These are phyloP conservation scores for Diachasma alloeum DNA, from an alignment of 1,140 invertebrate species.

Conservation along the genomic window DNA sequence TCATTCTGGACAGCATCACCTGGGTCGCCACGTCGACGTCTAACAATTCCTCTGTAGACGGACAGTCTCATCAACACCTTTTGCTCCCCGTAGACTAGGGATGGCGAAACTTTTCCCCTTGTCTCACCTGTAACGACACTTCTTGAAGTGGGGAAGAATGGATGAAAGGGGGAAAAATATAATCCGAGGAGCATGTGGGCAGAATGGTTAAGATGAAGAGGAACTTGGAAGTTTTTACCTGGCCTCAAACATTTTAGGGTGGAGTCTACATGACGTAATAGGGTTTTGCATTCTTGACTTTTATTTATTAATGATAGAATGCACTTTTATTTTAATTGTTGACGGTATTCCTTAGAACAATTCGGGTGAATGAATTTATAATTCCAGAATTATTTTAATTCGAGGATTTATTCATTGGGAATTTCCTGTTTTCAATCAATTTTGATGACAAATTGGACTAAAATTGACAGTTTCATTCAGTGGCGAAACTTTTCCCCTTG, in stretches of 20 bases:
- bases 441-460: too few species aligned
- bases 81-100: neutral
- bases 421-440: too few species aligned
- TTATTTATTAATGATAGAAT: too few species aligned
- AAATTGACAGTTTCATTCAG: too few species aligned
- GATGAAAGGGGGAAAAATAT: neutral
- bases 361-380: too few species aligned
- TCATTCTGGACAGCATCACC: neutral
- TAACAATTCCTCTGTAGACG: neutral
- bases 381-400: too few species aligned
- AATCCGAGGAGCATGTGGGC: neutral
- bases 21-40: neutral
- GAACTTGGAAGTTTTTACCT: neutral
- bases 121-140: neutral
- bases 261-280: too few species aligned
- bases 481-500: neutral
- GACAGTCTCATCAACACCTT: conserved; percentile 14
- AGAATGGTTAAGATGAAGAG: neutral
- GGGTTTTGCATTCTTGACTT: too few species aligned
- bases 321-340: too few species aligned
- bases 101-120: neutral
- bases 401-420: too few species aligned
- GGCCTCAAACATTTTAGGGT: neutral
- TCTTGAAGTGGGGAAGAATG: neutral
- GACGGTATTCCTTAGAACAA: too few species aligned